These are phyloP conservation scores for Leiothrix lutea DNA, from an alignment of 2,113 vertebrate genomes.

Conservation along the genomic window DNA sequence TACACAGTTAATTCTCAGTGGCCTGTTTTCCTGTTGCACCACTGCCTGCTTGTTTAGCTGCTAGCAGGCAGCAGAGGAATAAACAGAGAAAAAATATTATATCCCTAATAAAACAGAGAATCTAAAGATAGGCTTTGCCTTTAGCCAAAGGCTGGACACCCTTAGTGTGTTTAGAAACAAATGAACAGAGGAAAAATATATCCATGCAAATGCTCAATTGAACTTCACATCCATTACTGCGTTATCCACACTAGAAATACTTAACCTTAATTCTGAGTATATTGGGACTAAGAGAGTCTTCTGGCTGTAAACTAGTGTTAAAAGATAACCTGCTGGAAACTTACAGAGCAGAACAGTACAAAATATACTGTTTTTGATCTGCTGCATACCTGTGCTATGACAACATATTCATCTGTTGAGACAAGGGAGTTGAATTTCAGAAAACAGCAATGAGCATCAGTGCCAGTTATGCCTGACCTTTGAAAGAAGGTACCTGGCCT, in stretches of 20 bases:
- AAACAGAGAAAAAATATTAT: not conserved
- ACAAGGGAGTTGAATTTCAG: slow-evolving; percentile 5
- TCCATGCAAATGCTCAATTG: not conserved
- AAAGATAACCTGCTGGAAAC: not conserved
- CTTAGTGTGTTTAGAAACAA: not conserved
- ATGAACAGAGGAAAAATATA: not conserved
- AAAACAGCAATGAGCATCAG: slow-evolving; percentile 16
- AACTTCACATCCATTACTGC: not conserved
- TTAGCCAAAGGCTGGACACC: not conserved
- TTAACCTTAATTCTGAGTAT: not conserved
- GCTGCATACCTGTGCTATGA: not conserved
- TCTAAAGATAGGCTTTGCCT: not conserved
- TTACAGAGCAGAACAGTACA: not conserved
- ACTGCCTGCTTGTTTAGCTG: not conserved
- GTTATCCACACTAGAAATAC: not conserved
- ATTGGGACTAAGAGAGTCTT: not conserved
- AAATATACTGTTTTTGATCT: not conserved
- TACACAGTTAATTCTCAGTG: not conserved
- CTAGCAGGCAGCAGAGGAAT: not conserved
- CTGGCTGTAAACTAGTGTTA: not conserved
- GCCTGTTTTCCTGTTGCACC: not conserved
- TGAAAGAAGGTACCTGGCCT: slow-evolving; percentile 31
- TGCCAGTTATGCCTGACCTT: slow-evolving; percentile 48
- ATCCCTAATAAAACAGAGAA: not conserved
- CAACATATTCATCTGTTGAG: not conserved